phyloP scores from a whole-genome alignment of 2,888 invertebrate species.

The Lycophotia porphyrea region DNA sequence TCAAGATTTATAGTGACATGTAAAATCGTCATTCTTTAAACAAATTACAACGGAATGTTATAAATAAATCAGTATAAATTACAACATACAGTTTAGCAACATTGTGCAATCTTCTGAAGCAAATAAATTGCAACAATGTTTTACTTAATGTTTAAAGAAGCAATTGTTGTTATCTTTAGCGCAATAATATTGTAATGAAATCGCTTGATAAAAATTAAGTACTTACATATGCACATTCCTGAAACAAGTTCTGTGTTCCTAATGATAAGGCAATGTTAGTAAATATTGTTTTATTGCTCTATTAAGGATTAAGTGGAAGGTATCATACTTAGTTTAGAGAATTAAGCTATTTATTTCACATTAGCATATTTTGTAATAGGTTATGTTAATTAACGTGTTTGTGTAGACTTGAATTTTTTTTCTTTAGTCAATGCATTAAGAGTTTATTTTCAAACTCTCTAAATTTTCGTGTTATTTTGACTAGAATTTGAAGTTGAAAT shows the following conservation, averaged over 20 bases:
- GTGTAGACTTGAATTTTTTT: neutral
- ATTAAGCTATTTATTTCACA: conserved; percentile 27
- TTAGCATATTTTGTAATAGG: conserved; percentile 18
- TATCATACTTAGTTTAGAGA: conserved; percentile 35
- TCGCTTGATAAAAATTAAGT: conserved; percentile 49
- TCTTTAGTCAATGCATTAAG: no score
- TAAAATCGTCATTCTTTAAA: neutral
- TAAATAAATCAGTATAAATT: conserved; percentile 15
- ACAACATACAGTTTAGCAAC: conserved; percentile 28
- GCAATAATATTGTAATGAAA: conserved; percentile 46
- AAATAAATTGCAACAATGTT: conserved; percentile 53
- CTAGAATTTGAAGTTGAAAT: no score
- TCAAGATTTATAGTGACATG: neutral
- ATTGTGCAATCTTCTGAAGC: conserved; percentile 23
- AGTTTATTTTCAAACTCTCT: no score
- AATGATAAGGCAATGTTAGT: conserved; percentile 38
- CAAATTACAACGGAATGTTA: conserved; percentile 10
- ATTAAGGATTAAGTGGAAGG: conserved; percentile 36
- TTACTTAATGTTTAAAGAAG: conserved; percentile 19
- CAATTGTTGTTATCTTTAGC: conserved; percentile 44
- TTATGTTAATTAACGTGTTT: neutral
- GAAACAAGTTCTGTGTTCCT: conserved; percentile 37
- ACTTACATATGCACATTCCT: conserved; percentile 37
- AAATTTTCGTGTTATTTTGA: no score
- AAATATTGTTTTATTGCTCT: conserved; percentile 54